Percentiles rank a stretch among this genome's conserved stretches.
Conservation (phyloP, 2,888 invertebrate species). For the Diploptera punctata region DNA sequence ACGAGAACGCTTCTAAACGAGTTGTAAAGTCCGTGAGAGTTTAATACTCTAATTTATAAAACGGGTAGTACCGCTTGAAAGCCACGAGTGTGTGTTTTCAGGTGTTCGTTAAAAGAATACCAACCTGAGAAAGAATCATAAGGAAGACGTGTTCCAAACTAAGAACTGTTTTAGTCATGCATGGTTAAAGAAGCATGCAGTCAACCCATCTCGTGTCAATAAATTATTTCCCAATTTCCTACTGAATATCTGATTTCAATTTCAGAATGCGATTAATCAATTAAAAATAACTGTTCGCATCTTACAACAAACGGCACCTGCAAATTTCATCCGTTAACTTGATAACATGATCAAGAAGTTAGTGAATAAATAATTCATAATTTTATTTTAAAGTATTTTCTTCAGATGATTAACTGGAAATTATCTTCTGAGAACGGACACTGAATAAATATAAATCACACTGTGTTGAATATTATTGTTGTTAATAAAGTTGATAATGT, state of each 20-base stretch:
- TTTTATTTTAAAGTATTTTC: no score
- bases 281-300: no score
- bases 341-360: no score
- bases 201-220: background rate
- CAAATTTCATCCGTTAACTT: no score
- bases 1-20: background rate
- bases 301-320: no score
- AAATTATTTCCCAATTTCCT: background rate
- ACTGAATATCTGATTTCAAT: background rate
- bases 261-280: no score
- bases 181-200: background rate
- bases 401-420: no score
- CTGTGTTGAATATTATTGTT: no score
- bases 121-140: background rate
- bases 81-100: background rate
- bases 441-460: no score
- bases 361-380: no score
- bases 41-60: background rate
- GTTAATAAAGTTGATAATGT: no score
- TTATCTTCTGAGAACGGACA: no score
- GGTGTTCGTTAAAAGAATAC: background rate
- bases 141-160: background rate
- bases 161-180: conserved; percentile 6
- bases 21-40: background rate
- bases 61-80: background rate